These are phyloP conservation scores for Cacatua alba DNA, from an alignment of 2,113 vertebrate species.

Conservation along the genomic window DNA sequence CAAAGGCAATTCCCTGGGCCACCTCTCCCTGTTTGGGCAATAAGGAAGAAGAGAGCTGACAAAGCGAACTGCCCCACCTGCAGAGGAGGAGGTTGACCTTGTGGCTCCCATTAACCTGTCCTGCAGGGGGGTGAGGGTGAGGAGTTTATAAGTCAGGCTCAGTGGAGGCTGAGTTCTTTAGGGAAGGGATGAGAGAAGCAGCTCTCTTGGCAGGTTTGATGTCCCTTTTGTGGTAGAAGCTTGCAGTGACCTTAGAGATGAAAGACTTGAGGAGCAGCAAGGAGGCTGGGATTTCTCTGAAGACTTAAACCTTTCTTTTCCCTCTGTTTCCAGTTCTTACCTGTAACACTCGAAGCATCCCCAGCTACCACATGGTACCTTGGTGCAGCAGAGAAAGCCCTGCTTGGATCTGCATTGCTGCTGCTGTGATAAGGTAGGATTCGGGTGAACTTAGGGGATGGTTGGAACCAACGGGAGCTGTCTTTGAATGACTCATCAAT, in stretches of 20 bases:
- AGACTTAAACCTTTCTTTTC: not conserved
- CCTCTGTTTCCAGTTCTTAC: not conserved
- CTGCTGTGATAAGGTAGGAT: not conserved
- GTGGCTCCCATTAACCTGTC: not conserved
- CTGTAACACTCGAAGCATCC: not conserved
- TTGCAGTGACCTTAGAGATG: not conserved
- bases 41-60: not conserved
- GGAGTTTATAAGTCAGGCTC: not conserved
- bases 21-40: not conserved
- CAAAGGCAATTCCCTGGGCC: not conserved
- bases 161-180: fast-evolving
- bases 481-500: not conserved
- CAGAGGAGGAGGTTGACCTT: not conserved
- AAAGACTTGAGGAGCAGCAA: not conserved
- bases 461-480: fast-evolving
- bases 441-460: not conserved
- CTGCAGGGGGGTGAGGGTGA: not conserved
- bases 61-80: not conserved
- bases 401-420: not conserved
- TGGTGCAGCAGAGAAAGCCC: not conserved
- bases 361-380: fast-evolving
- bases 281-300: not conserved
- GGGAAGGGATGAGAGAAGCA: not conserved
- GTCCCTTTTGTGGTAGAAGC: not conserved
- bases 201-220: not conserved